phyloP scores from a whole-genome alignment of 30 jellyfish, hydroid and myxozoan genomes.

The Chironex yamaguchii region DNA sequence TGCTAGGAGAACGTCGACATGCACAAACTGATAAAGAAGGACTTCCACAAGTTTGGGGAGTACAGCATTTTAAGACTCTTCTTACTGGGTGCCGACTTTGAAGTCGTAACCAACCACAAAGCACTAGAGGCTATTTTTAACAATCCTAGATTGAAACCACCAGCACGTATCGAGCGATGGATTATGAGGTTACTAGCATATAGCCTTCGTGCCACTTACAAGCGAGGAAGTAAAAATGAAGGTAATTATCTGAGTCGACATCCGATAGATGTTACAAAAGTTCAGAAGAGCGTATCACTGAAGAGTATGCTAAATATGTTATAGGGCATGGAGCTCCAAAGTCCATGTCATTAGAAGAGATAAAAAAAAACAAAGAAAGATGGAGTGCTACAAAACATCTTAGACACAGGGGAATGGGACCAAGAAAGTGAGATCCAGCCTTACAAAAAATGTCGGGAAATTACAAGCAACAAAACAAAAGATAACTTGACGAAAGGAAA shows the following conservation, averaged over 20 bases:
- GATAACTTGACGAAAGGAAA: no score
- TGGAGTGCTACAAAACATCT: no score
- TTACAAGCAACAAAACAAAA: no score
- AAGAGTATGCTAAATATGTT: no score
- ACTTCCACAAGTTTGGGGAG: slow-evolving; percentile 35
- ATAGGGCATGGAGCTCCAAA: no score
- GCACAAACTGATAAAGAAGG: slow-evolving; percentile 50
- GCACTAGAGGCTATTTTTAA: slow-evolving; percentile 34
- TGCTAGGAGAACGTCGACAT: slow-evolving; percentile 32
- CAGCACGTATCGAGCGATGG: slow-evolving; percentile 18
- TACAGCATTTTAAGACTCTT: slow-evolving; percentile 26
- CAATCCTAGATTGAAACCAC: slow-evolving; percentile 35
- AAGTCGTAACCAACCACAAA: slow-evolving; percentile 15
- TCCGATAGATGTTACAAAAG: no score
- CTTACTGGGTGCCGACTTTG: slow-evolving; percentile 43
- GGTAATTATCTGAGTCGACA: slow-evolving; percentile 41
- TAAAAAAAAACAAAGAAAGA: no score
- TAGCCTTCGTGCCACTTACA: slow-evolving; percentile 4
- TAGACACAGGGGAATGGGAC: no score
- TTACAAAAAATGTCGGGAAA: no score
- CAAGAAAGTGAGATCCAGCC: no score
- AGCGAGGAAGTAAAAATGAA: background rate
- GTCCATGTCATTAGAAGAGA: no score
- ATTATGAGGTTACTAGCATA: slow-evolving; percentile 13
- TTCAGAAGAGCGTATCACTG: no score